Evolutionary conservation across 2,113 vertebrate genomes (phyloP).

Genomic region (Cololabis saira): DNA sequence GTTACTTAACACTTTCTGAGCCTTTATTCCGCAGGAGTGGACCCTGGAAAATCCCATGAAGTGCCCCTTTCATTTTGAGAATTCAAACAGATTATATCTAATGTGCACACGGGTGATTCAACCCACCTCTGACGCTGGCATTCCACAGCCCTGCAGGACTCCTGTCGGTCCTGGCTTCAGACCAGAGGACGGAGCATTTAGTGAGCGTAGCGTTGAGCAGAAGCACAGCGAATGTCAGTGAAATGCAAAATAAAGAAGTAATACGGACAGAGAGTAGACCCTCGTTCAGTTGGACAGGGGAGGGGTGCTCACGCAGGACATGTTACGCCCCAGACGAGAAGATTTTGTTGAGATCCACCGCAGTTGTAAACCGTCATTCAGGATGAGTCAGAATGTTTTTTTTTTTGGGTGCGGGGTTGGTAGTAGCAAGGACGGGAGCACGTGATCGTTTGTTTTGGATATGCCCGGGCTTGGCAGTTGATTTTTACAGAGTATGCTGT

Average conservation of each 20-base stretch:
- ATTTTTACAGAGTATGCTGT: constrained; percentile 19
- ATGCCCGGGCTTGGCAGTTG: constrained; percentile 33
- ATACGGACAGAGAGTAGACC: constrained; percentile 7
- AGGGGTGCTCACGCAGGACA: constrained; percentile 24
- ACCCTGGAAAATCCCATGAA: constrained; percentile 53
- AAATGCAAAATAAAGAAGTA: constrained; percentile 15
- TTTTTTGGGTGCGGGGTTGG: constrained; percentile 42
- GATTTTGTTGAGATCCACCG: constrained; percentile 47
- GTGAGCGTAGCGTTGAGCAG: constrained; percentile 15
- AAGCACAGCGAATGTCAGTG: constrained; percentile 21
- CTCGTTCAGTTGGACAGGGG: constrained; percentile 36
- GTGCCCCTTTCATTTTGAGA: constrained; percentile 43
- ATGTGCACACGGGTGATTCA: constrained; percentile 41
- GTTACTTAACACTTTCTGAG: constrained; percentile 15
- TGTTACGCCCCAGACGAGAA: constrained; percentile 32
- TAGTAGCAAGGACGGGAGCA: constrained; percentile 47
- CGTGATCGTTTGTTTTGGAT: constrained; percentile 57
- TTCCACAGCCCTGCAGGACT: constrained; percentile 2
- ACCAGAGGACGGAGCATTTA: constrained; percentile 41
- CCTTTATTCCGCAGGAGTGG: constrained; percentile 40
- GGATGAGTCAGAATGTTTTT: constrained; percentile 76
- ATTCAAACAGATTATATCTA: constrained; percentile 50
- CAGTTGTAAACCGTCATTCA: constrained; percentile 73
- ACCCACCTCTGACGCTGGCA: constrained; percentile 40
- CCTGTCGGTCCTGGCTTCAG: constrained; percentile 38